Evolutionary conservation across 2,888 invertebrate species (phyloP).

Genomic region (Ectemnius lituratus): DNA sequence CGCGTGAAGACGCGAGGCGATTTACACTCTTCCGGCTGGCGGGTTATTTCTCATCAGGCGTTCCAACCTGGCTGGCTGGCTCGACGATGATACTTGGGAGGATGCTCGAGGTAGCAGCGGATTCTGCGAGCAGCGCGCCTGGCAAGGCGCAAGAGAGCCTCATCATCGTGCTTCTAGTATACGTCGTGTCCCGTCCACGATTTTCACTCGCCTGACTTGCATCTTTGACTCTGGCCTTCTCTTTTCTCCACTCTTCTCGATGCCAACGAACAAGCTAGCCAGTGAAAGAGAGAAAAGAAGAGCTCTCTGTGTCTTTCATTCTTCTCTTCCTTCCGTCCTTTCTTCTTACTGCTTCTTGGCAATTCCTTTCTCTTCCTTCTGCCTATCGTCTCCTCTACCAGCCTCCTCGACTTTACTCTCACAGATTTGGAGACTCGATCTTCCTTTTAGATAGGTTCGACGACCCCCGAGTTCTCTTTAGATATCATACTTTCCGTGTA

Average conservation of each 20-base stretch:
- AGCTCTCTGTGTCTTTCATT: slow-evolving; percentile 24
- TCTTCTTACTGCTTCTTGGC: slow-evolving; percentile 16
- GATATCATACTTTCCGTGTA: slow-evolving; percentile 17
- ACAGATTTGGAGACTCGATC: neutral
- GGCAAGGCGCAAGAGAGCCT: slow-evolving; percentile 21
- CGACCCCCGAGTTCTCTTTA: slow-evolving; percentile 35
- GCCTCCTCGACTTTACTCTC: neutral
- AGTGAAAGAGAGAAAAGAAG: too few relatives aligned
- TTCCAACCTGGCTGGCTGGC: slow-evolving; percentile 4
- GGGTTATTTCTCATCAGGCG: slow-evolving; percentile 38
- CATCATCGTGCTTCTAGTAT: slow-evolving; percentile 10
- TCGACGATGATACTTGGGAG: slow-evolving; percentile 25
- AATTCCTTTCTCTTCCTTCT: neutral
- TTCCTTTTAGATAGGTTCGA: neutral
- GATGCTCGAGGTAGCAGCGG: slow-evolving; percentile 24
- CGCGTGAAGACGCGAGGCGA: slow-evolving; percentile 10
- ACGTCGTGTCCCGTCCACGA: slow-evolving; percentile 24
- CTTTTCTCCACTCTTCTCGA: slow-evolving; percentile 15
- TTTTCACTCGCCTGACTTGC: slow-evolving; percentile 42
- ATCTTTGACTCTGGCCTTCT: slow-evolving; percentile 32
- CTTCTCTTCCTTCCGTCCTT: slow-evolving; percentile 18
- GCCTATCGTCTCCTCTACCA: neutral
- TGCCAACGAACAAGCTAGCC: too few relatives aligned
- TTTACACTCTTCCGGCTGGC: slow-evolving; percentile 27
- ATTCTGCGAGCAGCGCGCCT: slow-evolving; percentile 13